A percentile compares a stretch with the other conserved stretches of the same genome.
These are phyloP conservation scores for Phragmatobia fuliginosa DNA, from an alignment of 2,888 invertebrate genomes.

Conservation along the genomic window DNA sequence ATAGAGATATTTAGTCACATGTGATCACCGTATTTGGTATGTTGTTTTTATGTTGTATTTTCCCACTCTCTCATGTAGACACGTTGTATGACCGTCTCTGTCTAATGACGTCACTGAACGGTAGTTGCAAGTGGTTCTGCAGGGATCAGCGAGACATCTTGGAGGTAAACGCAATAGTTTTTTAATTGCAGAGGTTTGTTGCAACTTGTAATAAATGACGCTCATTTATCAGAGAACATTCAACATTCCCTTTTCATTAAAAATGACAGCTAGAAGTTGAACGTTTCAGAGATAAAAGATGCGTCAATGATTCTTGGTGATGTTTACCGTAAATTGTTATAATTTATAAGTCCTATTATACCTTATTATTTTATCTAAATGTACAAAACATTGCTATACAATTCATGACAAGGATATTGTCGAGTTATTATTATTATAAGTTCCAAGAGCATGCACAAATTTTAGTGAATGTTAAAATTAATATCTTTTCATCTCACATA, in stretches of 20 bases:
- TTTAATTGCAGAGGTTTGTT: conserved; percentile 32
- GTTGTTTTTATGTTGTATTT: conserved; percentile 72
- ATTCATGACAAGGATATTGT: neutral
- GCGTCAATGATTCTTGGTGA: neutral
- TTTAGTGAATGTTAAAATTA: too few species aligned
- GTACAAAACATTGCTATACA: neutral
- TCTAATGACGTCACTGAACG: conserved; percentile 78
- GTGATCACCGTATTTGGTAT: conserved; percentile 83
- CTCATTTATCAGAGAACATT: conserved; percentile 19
- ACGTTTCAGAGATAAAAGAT: conserved; percentile 5
- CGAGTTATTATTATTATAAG: too few species aligned
- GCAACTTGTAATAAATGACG: conserved; percentile 20
- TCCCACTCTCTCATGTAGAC: conserved; percentile 53
- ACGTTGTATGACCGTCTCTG: conserved; percentile 55
- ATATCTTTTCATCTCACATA: too few species aligned
- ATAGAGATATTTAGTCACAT: conserved; percentile 81
- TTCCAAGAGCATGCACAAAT: too few species aligned
- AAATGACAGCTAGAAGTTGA: conserved; percentile 4
- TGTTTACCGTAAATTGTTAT: neutral
- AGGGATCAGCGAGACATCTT: conserved; percentile 52
- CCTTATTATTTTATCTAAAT: conserved; percentile 2
- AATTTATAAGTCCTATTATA: neutral
- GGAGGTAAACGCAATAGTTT: conserved; percentile 39
- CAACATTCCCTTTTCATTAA: conserved; percentile 21
- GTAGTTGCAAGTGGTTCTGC: conserved; percentile 61